phyloP scores from a whole-genome alignment of 2,888 invertebrate species.

The Heteromurus nitidus region DNA sequence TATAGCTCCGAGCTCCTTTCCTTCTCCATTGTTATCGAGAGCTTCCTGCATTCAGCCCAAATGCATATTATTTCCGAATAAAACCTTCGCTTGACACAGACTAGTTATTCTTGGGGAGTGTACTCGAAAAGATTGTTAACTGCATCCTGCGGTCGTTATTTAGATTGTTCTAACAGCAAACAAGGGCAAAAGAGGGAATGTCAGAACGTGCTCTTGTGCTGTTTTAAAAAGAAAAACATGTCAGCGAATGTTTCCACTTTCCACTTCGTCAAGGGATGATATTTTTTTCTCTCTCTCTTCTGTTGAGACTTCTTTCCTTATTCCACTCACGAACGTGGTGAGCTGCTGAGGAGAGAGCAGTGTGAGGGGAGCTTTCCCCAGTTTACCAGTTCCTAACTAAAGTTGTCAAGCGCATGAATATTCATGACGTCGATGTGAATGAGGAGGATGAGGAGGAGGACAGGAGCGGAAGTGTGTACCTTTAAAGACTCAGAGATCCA shows the following conservation, averaged over 20 bases:
- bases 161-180: constrained; percentile 16
- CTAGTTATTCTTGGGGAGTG: no score
- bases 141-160: constrained; percentile 33
- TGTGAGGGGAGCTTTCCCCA: constrained; percentile 18
- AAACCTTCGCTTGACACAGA: no score
- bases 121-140: constrained; percentile 43
- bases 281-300: neutral
- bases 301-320: constrained; percentile 36
- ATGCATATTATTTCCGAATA: no score
- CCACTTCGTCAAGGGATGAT: constrained; percentile 8
- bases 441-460: constrained; percentile 19
- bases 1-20: no score
- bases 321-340: constrained; percentile 52
- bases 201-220: constrained; percentile 57
- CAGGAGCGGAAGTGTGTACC: constrained; percentile 50
- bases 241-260: constrained; percentile 3
- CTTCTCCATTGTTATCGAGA: no score
- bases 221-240: constrained; percentile 23
- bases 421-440: constrained; percentile 34
- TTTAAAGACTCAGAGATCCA: constrained; percentile 52
- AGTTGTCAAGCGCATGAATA: constrained; percentile 60
- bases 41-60: no score
- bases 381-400: constrained; percentile 44
- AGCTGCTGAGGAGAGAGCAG: constrained; percentile 30
- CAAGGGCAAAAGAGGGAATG: constrained; percentile 42